Evolutionary conservation across 2,888 invertebrate genomes (phyloP), one percentile per base, ranked within the genome.

Genomic region (Habrosyne pyritoides): DNA sequence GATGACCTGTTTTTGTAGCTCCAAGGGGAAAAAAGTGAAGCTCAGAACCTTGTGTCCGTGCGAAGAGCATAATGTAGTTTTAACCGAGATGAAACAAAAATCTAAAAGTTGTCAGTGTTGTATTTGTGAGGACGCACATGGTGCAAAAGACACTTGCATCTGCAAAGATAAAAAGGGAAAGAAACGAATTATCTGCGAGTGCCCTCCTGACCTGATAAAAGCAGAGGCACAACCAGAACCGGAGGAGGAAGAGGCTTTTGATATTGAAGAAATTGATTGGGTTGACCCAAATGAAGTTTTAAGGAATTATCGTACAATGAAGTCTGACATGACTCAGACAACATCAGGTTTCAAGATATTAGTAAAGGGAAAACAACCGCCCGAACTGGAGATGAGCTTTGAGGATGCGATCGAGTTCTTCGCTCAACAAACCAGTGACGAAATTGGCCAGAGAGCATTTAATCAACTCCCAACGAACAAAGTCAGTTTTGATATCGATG

Each of bases 321-420:
- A 69, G 33, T 84, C 84, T 0, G 71, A 77, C 12, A 67, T 78
- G 59, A 79, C 86, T 0, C 75, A 84, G 54, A 77, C 73, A 18
- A 73, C 68, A 0, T 86, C 86, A 5, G 86, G 84, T 18, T 84
- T 84, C 49, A 80, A 70, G 66, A 52, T 84, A 10, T 58, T 65
- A 36, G 55, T 67, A 6, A 59, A 56, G 12, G 76, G 72, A 52
- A 75, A 46, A 54, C 54, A 53, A 5, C 33, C 60, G 4, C 12
- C 64, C 0, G 71, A 70, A 22, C 59, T 64, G 2, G 71, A 75
- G 21, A 64, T 80, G 61, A 81, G 73, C 59, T 79, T 79, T 24
- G 81, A 84, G 55, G 81, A 84, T 26, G 73, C 76, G 10, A 48
- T 81, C 2, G 54, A 62, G 21, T 82, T 73, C 49, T 67, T 66